Evolutionary conservation across 2,797 vertebrate species (phyloP).

Genomic region (Cottoperca gobio): DNA sequence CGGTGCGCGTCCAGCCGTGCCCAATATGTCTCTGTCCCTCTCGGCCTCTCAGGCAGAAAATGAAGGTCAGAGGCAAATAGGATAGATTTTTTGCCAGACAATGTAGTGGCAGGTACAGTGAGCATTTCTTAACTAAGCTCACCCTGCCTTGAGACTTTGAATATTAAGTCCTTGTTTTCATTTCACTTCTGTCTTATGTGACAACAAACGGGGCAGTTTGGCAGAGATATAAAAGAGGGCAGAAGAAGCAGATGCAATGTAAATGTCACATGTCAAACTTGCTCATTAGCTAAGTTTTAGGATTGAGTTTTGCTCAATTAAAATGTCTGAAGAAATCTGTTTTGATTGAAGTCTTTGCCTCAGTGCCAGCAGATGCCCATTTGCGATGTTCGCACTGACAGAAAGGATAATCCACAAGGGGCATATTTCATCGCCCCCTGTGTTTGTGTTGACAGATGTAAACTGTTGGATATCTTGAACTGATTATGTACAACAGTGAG

Average conservation of each 20-base stretch:
- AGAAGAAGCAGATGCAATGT: neutral
- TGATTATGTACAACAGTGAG: conserved; percentile 30
- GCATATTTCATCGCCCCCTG: conserved; percentile 5
- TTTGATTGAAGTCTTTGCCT: conserved; percentile 13
- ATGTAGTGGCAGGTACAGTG: conserved; percentile 23
- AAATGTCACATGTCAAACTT: conserved; percentile 17
- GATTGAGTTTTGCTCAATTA: conserved; percentile 1
- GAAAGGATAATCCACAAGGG: conserved; percentile 14
- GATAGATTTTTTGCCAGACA: conserved; percentile 54
- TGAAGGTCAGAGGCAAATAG: conserved; percentile 57
- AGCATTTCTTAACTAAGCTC: conserved; percentile 38
- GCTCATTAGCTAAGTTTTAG: neutral
- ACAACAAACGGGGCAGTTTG: neutral
- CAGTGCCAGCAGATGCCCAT: conserved; percentile 21
- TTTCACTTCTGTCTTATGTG: neutral
- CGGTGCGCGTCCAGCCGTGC: conserved; percentile 19
- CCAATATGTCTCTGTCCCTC: conserved; percentile 50
- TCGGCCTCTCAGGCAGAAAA: conserved; percentile 45
- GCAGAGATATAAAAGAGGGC: neutral
- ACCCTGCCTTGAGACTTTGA: conserved; percentile 7
- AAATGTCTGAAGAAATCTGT: conserved; percentile 18
- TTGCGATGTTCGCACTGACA: conserved; percentile 17
- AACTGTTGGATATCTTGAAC: conserved; percentile 26
- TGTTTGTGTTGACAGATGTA: conserved; percentile 21
- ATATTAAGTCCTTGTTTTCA: conserved; percentile 18